Percentiles rank a stretch among this genome's conserved stretches.
Evolutionary conservation across 2,113 vertebrate species (phyloP).

Genomic region (Sceloporus undulatus): DNA sequence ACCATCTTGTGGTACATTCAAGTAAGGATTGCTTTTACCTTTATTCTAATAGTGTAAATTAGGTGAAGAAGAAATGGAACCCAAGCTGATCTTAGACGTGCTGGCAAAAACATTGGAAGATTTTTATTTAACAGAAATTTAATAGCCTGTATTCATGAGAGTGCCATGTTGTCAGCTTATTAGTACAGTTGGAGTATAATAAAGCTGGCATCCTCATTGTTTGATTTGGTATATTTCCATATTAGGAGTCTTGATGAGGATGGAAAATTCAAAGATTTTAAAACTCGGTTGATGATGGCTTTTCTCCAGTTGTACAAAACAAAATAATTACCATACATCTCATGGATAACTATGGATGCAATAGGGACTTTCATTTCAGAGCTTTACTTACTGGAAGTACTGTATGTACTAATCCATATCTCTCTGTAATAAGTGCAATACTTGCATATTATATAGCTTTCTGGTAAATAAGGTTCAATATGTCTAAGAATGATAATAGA

Average conservation of each 20-base stretch:
- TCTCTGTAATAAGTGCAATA: too few species aligned
- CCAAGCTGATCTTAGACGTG: conserved; percentile 68
- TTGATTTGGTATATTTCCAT: too few species aligned
- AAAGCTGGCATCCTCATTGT: too few species aligned
- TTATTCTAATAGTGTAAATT: conserved; percentile 61
- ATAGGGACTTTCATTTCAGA: too few species aligned
- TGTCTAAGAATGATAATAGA: too few species aligned
- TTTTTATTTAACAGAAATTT: conserved; percentile 56
- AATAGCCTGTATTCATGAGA: conserved; percentile 56
- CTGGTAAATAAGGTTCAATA: too few species aligned
- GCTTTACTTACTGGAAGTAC: too few species aligned
- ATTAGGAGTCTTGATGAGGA: conserved; percentile 51
- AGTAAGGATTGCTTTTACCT: conserved; percentile 54
- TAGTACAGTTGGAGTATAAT: background rate
- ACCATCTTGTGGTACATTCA: conserved; percentile 16
- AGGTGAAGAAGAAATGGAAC: conserved; percentile 59
- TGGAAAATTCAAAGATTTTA: conserved; percentile 45
- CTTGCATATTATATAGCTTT: too few species aligned
- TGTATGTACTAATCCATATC: too few species aligned
- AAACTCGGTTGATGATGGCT: conserved; percentile 49
- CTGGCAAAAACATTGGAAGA: conserved; percentile 53
- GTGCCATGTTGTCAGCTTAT: conserved; percentile 60
- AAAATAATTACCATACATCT: too few species aligned
- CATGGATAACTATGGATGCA: too few species aligned
- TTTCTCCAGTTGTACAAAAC: conserved; percentile 24